Evolutionary conservation across 2,113 vertebrate species (phyloP).

Genomic region (Hassar affinis): DNA sequence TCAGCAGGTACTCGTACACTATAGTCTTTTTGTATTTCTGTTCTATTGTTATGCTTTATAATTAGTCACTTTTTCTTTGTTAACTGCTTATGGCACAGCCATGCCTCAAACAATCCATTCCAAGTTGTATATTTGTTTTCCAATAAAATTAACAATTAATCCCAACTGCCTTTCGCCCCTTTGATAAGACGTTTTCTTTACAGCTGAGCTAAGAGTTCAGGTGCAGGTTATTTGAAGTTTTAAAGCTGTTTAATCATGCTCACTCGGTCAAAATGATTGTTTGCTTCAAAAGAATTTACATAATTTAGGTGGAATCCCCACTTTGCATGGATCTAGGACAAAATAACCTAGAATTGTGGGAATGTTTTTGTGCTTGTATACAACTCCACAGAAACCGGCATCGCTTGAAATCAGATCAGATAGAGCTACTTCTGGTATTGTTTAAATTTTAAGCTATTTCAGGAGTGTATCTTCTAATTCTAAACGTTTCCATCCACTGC

Average conservation of each 20-base stretch:
- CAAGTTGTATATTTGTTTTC: slow-evolving; percentile 98
- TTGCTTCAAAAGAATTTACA: not conserved
- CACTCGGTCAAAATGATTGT: no score
- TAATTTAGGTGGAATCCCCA: not conserved
- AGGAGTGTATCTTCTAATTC: not conserved
- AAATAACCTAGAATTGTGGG: not conserved
- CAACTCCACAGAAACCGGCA: not conserved
- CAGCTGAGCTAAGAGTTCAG: not conserved
- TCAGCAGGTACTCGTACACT: slow-evolving; percentile 88
- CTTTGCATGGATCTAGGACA: not conserved
- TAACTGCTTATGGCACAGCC: slow-evolving; percentile 85
- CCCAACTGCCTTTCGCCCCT: slow-evolving; percentile 58
- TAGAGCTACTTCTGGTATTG: not conserved
- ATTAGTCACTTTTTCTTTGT: slow-evolving; percentile 71
- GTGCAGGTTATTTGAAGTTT: no score
- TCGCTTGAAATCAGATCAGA: no score
- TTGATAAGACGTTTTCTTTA: not conserved
- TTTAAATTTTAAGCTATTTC: slow-evolving; percentile 16
- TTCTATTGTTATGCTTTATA: slow-evolving; percentile 80
- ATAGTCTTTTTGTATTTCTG: slow-evolving; percentile 78
- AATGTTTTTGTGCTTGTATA: not conserved
- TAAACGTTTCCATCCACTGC: slow-evolving; percentile 1
- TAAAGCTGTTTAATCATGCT: no score
- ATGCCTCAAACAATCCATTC: slow-evolving; percentile 89
- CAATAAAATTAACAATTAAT: slow-evolving; percentile 93